Evolutionary conservation across 2,797 vertebrate species (phyloP).

Genomic region (Paguma larvata): DNA sequence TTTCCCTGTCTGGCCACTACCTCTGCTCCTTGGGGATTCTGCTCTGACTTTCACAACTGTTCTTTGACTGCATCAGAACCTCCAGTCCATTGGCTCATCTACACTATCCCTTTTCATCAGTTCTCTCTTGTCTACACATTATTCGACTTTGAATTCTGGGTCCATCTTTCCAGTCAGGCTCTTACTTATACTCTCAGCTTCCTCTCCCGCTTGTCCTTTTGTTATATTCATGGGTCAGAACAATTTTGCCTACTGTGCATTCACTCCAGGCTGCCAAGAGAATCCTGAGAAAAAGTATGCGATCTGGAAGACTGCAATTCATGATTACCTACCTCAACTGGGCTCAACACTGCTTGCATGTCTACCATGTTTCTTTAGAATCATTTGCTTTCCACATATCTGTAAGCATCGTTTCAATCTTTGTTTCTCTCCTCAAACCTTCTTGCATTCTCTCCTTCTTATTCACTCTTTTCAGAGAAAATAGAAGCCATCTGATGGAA

Average conservation of each 20-base stretch:
- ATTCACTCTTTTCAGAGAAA: slow-evolving; percentile 17
- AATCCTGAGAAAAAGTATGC: neutral
- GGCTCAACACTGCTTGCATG: neutral
- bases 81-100: neutral
- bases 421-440: neutral
- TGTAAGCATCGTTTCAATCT: neutral
- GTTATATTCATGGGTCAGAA: neutral
- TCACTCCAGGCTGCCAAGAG: neutral
- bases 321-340: neutral
- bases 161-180: neutral
- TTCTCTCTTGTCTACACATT: neutral
- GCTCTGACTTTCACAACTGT: neutral
- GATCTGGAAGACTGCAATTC: neutral
- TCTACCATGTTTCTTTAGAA: neutral
- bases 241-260: neutral
- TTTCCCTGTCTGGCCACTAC: neutral
- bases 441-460: neutral
- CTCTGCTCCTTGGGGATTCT: neutral
- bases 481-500: slow-evolving; percentile 26
- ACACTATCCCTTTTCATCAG: neutral
- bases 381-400: neutral
- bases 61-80: neutral
- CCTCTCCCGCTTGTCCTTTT: neutral
- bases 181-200: neutral
- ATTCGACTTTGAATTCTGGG: neutral